Conservation (phyloP, 2,888 invertebrate species). For the Holacanthella duospinosa region DNA sequence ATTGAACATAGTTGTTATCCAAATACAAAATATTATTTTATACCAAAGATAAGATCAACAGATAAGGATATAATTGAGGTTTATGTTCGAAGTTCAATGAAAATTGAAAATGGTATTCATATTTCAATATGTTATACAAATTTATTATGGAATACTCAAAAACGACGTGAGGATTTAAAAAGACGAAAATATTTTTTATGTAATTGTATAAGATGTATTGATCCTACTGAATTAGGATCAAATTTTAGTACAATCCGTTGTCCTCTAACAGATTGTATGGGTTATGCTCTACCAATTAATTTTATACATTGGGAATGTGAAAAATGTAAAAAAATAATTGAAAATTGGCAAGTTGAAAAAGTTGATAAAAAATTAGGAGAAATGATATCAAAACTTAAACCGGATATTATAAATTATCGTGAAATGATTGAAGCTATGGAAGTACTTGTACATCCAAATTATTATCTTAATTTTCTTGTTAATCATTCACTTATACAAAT, state of each 20-base stretch:
- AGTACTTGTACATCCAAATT: constrained; percentile 68
- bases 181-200: constrained; percentile 36
- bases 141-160: constrained; percentile 35
- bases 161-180: constrained; percentile 31
- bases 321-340: constrained; percentile 30
- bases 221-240: constrained; percentile 33
- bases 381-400: constrained; percentile 27
- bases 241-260: constrained; percentile 35
- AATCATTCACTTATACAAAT: constrained; percentile 72
- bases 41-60: constrained; percentile 8
- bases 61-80: constrained; percentile 40
- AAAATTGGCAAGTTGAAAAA: constrained; percentile 34
- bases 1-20: constrained; percentile 33
- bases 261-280: constrained; percentile 25
- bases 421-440: constrained; percentile 58
- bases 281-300: constrained; percentile 11
- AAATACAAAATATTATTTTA: constrained; percentile 26
- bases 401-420: constrained; percentile 40
- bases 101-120: constrained; percentile 28
- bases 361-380: constrained; percentile 33
- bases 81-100: constrained; percentile 29
- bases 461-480: constrained; percentile 69
- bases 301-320: constrained; percentile 29
- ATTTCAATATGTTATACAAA: constrained; percentile 29
- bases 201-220: constrained; percentile 31